Evolutionary conservation across 2,888 invertebrate species (phyloP).

Genomic region (Sisyra terminalis): DNA sequence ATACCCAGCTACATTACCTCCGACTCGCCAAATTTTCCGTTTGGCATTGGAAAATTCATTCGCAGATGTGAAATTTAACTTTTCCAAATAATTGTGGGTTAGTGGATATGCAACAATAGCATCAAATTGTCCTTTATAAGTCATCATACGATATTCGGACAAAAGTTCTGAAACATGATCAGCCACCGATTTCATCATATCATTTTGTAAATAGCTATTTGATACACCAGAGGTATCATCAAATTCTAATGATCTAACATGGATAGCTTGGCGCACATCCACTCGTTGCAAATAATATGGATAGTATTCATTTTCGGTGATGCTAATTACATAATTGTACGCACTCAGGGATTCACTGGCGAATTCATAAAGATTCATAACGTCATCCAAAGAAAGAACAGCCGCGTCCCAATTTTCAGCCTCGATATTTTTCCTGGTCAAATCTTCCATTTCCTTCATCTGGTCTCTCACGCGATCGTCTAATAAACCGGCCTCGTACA

Average conservation of each 20-base stretch:
- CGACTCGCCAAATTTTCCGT: slow-evolving; percentile 52
- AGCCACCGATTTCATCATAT: slow-evolving; percentile 69
- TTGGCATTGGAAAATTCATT: slow-evolving; percentile 46
- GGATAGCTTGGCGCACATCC: slow-evolving; percentile 53
- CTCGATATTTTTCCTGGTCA: slow-evolving; percentile 42
- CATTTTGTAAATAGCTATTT: slow-evolving; percentile 40
- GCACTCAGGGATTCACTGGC: no score
- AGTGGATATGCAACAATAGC: no score
- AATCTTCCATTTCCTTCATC: slow-evolving; percentile 42
- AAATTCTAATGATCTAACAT: slow-evolving; percentile 68
- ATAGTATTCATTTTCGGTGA: slow-evolving; percentile 31
- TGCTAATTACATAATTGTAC: no score
- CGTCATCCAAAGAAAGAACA: slow-evolving; percentile 36
- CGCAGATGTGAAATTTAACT: slow-evolving; percentile 49
- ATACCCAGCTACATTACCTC: slow-evolving; percentile 55
- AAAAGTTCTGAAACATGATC: slow-evolving; percentile 52
- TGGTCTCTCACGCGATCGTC: slow-evolving; percentile 41
- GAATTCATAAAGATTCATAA: no score
- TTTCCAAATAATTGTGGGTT: slow-evolving; percentile 58
- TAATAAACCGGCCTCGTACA: slow-evolving; percentile 60
- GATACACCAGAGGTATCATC: slow-evolving; percentile 32
- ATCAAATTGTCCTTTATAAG: slow-evolving; percentile 84
- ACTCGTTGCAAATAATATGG: slow-evolving; percentile 43
- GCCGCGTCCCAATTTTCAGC: slow-evolving; percentile 48
- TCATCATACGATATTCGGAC: slow-evolving; percentile 50